Evolutionary conservation across 2,113 vertebrate species (phyloP).

Genomic region (Rallus limicola): DNA sequence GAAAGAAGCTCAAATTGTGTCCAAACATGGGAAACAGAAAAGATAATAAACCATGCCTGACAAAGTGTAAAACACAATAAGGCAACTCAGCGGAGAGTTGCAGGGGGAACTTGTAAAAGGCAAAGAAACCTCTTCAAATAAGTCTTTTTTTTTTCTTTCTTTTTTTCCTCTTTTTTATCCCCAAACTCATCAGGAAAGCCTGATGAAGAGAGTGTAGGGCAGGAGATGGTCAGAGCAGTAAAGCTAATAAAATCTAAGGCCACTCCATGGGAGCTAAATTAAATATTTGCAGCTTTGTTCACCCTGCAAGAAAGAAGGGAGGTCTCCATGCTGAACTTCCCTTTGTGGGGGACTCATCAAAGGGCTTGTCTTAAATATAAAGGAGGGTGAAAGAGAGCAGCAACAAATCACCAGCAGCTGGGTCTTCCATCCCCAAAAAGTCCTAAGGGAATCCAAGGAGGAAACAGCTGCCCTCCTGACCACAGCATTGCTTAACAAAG

Average conservation of each 20-base stretch:
- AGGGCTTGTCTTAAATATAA: background rate
- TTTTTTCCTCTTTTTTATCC: background rate
- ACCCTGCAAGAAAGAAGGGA: background rate
- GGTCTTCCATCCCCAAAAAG: fast-evolving
- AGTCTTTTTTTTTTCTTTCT: background rate
- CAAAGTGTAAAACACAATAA: background rate
- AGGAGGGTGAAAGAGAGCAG: background rate
- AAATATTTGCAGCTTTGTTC: background rate
- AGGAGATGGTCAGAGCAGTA: background rate
- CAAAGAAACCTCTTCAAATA: background rate
- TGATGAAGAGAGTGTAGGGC: background rate
- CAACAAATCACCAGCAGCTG: background rate
- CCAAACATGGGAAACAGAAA: background rate
- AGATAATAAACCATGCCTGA: background rate
- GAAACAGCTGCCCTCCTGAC: background rate
- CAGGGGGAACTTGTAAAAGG: background rate
- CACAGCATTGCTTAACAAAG: fast-evolving
- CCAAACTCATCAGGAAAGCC: background rate
- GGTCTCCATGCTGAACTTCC: background rate
- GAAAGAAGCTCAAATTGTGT: background rate
- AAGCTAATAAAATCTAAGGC: background rate
- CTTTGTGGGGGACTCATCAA: background rate
- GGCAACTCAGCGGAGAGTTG: background rate
- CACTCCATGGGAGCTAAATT: background rate
- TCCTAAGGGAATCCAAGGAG: background rate